Base-by-base conservation (phyloP, 1,140 invertebrate genomes). In the Hyles euphorbiae region DNA sequence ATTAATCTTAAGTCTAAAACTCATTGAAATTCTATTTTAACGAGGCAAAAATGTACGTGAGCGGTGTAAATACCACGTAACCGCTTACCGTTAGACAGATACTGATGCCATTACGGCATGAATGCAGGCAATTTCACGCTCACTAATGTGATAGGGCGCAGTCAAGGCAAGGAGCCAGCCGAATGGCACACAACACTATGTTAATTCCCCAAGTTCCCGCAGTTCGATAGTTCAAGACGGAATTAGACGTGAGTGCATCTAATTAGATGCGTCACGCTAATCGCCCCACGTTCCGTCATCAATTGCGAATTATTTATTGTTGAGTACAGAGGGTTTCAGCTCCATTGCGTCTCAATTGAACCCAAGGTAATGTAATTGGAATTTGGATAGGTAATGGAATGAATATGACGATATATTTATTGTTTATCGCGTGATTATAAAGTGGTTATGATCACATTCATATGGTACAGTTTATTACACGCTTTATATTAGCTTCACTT, bases 221-320 rank as follows among this genome's bases (percentile, higher is more conserved):
- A 49, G 40, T 5, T 44, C 48, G 47, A 57, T 36, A 47, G 7
- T 34, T 56, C 54, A 56, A 65, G 58, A 46, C 54, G 60, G 11
- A 52, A 56, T 53, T 58, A 58, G 32, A 61, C 51, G 59, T 63
- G 53, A 60, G 56, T 61, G 53, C 40, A 49, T 65, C 53, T 67
- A 70, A 70, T 70, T 70, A 62, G 56, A 34, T 52, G 44, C 62
- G 60, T 63, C 61, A 70, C 61, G 61, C 56, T 70, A 67, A 67
- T 67, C 65, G 65, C 60, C 58, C 52, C 60, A 56, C 54, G 61
- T 44, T 53, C 53, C 9, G 11, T 51, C 43, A 52, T 45, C 32
- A 44, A 58, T 58, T 53, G 52, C 34, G 6, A 52, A 40, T 57
- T 56, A 34, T 54, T 55, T 51, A 32, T 34, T 22, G 52, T 53